Base-by-base conservation (phyloP, 2,888 invertebrate species). In the Tricholauxania praeusta region DNA sequence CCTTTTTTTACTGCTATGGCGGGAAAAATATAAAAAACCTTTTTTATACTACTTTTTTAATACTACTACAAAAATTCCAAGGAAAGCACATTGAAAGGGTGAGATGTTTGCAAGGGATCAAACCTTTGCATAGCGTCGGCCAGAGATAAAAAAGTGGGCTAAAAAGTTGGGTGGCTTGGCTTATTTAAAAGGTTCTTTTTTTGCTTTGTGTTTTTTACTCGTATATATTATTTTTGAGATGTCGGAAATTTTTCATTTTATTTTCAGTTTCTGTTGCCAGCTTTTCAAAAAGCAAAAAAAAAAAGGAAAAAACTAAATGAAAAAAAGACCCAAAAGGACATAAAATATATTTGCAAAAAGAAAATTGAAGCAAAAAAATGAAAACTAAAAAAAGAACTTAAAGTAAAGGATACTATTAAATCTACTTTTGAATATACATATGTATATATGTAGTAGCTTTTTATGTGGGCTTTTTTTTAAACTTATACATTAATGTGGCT, bases 21-120 rank as follows among this genome's bases (percentile, higher is more conserved):
- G 81, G 82, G 78, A 82, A 80, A 81, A 82, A 82, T 81, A 81
- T 81, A 59, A 69, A 59, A 81, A 69, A 69, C 59, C 79, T 80
- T 82, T 82, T 82, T 82, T 79, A 78, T 82, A 77, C 78, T 48
- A 67, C 59, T 60, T 69, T 51, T 69, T 69, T 77, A 76, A 73
- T 76, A n/a, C 60, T 63, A 19, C 28, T 39, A 39, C 39, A 39
- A 39, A 10, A 39, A 39, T 39, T 39, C 39, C 39, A 39, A 39
- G 39, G 39, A 39, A 39, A 39, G 39, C 7, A 10, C 39, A 39
- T 39, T 39, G 39, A 39, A 10, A 39, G 39, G 39, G 39, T 10
- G 39, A 39, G 39, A 39, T 2, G 10, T 39, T 39, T 39, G 39
- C 2, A 39, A 39, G 39, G 39, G 39, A 39, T 39, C 39, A 39